Percentiles rank a stretch among this genome's conserved stretches.
These are phyloP conservation scores for Aramus guarauna DNA, from an alignment of 2,113 vertebrate species.

Conservation along the genomic window DNA sequence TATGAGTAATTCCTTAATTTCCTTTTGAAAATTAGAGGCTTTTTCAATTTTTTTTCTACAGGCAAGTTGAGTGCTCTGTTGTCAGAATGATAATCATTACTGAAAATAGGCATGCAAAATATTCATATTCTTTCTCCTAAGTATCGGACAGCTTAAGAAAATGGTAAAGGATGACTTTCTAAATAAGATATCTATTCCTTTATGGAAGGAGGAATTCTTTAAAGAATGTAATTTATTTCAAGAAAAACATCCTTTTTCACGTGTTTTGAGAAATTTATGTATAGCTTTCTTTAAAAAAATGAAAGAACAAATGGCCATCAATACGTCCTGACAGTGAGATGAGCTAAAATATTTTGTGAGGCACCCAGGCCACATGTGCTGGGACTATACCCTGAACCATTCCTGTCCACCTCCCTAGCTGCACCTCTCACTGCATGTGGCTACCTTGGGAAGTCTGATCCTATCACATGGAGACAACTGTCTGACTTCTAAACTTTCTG, in stretches of 20 bases:
- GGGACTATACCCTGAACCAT: not conserved
- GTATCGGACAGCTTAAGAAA: not conserved
- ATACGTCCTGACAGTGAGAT: not conserved
- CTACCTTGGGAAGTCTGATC: not conserved
- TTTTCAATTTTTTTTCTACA: not conserved
- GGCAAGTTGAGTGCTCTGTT: not conserved
- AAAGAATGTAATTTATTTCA: not conserved
- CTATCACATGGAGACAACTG: not conserved
- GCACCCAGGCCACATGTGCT: not conserved
- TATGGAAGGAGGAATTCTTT: not conserved
- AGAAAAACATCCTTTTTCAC: constrained; percentile 2
- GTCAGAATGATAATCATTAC: not conserved
- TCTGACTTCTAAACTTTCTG: not conserved
- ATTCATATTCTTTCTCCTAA: not conserved
- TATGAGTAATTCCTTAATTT: not conserved
- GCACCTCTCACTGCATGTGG: not conserved
- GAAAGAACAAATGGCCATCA: not conserved
- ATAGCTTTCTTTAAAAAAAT: not conserved
- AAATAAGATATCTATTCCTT: not conserved
- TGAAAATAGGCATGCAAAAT: not conserved
- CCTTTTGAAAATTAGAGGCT: not conserved
- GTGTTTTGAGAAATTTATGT: not conserved
- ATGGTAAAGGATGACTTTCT: not conserved
- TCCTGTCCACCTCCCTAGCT: not conserved
- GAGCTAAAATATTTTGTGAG: not conserved